These are phyloP conservation scores for Thripadectes ignobilis DNA, from an alignment of 2,797 vertebrate species.

Conservation along the genomic window DNA sequence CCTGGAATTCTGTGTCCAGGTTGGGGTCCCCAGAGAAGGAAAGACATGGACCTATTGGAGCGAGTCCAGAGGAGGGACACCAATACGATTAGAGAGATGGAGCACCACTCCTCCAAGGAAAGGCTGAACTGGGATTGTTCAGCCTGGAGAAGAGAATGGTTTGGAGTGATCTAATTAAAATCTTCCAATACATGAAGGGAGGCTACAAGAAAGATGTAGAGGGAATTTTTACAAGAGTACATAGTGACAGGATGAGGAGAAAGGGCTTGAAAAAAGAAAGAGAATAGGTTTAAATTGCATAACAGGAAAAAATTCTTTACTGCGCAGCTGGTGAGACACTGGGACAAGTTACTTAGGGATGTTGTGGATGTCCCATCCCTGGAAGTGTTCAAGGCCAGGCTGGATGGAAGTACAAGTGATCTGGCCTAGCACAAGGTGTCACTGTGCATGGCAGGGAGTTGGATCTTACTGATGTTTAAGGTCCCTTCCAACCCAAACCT, in stretches of 20 bases:
- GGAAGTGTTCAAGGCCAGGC: not conserved
- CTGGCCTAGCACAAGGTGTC: not conserved
- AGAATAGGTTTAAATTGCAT: not conserved
- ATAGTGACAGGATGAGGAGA: no score
- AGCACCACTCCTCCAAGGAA: fast-evolving
- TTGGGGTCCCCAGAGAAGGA: not conserved
- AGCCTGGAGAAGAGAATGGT: not conserved
- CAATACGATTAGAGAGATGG: no score
- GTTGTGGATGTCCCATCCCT: not conserved
- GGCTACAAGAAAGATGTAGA: not conserved
- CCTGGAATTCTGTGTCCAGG: not conserved
- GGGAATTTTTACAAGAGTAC: not conserved
- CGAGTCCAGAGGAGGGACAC: not conserved
- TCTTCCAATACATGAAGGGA: not conserved
- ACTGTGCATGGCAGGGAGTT: not conserved
- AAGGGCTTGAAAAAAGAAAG: not conserved
- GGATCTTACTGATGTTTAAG: not conserved
- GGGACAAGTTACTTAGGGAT: not conserved
- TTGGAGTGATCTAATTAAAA: not conserved
- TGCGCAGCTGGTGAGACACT: not conserved
- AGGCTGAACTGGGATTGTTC: fast-evolving
- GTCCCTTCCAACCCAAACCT: not conserved
- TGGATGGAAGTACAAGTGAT: not conserved
- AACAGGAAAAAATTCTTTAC: not conserved
- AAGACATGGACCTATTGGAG: no score